phyloP scores from a whole-genome alignment of 2,888 invertebrate genomes.

The Meteorus colon region DNA sequence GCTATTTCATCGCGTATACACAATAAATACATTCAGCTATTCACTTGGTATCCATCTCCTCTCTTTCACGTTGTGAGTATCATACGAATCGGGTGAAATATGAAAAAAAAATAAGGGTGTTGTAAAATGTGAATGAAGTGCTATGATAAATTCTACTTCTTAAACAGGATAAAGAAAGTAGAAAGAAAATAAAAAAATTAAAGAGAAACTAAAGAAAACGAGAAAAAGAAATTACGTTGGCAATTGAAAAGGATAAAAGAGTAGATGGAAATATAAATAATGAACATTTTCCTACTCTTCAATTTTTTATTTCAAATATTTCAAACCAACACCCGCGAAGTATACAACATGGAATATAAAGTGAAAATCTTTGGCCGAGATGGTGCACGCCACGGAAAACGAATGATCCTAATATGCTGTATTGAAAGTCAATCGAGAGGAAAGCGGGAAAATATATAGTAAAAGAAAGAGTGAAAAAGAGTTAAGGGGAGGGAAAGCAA shows the following conservation, averaged over 20 bases:
- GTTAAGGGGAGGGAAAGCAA: slow-evolving; percentile 48
- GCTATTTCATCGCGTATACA: not conserved
- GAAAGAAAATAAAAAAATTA: not conserved
- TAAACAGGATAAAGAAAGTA: not conserved
- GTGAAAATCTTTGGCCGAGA: slow-evolving; percentile 30
- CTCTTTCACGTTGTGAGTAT: not conserved
- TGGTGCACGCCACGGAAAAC: slow-evolving; percentile 33
- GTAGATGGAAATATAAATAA: not conserved
- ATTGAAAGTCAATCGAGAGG: slow-evolving; percentile 49
- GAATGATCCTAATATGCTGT: slow-evolving; percentile 48
- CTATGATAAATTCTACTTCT: not conserved
- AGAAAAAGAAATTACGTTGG: not conserved
- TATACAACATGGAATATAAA: slow-evolving; percentile 13
- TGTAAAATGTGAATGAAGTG: not conserved
- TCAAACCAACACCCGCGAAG: not conserved
- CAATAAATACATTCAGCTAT: not conserved
- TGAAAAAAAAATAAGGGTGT: not conserved
- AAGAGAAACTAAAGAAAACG: not conserved
- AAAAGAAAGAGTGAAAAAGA: slow-evolving; percentile 42
- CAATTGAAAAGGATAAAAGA: not conserved
- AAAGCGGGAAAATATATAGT: slow-evolving; percentile 34
- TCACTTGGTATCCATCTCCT: not conserved
- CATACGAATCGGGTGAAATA: not conserved
- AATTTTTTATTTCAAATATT: not conserved
- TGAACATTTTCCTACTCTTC: not conserved